Evolutionary conservation across 2,113 vertebrate genomes (phyloP), one percentile per base, ranked within the genome.

Genomic region (Vombatus ursinus): DNA sequence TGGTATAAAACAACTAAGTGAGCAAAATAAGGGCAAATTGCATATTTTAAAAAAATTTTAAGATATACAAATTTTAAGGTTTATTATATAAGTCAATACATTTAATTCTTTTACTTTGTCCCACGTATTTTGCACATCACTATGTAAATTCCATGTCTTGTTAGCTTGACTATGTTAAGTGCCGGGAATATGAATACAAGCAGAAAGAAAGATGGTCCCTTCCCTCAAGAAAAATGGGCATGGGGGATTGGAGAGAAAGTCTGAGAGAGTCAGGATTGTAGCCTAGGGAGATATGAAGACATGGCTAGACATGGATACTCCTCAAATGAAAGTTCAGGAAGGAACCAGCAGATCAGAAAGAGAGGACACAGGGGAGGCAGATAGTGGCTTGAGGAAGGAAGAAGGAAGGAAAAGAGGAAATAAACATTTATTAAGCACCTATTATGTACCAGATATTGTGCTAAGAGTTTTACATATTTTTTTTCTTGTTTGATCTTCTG

Each of bases 351-450:
- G 52, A 53, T 53, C 52, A 48, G 16, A 53, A 0, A 25, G 57
- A 94, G 90, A 96, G 8, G 47, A 26, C 54, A 50, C 92, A 90
- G 47, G 94, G 89, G 19, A 95, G 26, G 57, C 22, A 31, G 50
- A 94, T 3, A 26, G 31, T 49, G 48, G 8, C 23, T 95, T 77
- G 37, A 84, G 44, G 19, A 48, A 53, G 12, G 91, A 94, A 93
- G 89, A 25, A 54, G 37, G n/a, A 44, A 54, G 90, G 90, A 52
- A 89, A 48, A 49, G 48, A 91, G 48, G 57, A 95, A n/a, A 95
- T 3, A 4, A 91, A 53, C 91, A 54, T 97, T 61, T n/a, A 84
- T 14, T 16, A 96, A 48, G 25, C 23, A 94, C 93, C 77, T 50
- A 57, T 57, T 92, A 92, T 94, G 90, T 92, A 90, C 52, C 22